phyloP scores from a whole-genome alignment of 1,140 invertebrate genomes.

The Eumaeus atala region DNA sequence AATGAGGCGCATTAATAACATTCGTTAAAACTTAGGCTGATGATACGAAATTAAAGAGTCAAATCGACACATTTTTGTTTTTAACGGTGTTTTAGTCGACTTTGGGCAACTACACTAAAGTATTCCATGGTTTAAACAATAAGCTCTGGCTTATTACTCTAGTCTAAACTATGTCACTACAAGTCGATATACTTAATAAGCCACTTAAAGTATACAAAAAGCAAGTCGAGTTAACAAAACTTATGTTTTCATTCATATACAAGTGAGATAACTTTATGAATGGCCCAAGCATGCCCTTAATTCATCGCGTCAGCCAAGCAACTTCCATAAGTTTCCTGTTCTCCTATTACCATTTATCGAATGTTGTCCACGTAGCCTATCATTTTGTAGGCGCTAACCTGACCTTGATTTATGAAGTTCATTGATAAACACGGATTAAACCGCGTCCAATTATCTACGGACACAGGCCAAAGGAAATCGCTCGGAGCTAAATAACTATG shows the following conservation, averaged over 20 bases:
- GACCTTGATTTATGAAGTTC: conserved; percentile 57
- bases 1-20: too few relatives aligned
- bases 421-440: conserved; percentile 43
- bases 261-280: conserved; percentile 60
- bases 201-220: too few relatives aligned
- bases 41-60: too few relatives aligned
- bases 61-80: too few relatives aligned
- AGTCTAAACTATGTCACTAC: too few relatives aligned
- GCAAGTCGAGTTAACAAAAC: conserved; percentile 40
- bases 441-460: conserved; percentile 33
- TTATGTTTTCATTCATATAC: conserved; percentile 66
- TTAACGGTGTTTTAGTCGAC: too few relatives aligned
- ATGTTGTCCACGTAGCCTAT: conserved; percentile 44
- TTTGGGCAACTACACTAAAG: too few relatives aligned
- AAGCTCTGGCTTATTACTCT: too few relatives aligned
- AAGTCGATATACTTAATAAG: too few relatives aligned
- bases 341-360: conserved; percentile 61
- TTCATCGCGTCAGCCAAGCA: conserved; percentile 49
- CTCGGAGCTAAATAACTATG: conserved; percentile 19
- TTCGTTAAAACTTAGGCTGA: too few relatives aligned
- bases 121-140: too few relatives aligned
- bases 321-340: conserved; percentile 60
- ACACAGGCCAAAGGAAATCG: conserved; percentile 27
- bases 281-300: conserved; percentile 53
- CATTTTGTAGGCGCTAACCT: conserved; percentile 47